Evolutionary conservation across 2,888 invertebrate species (phyloP), one percentile per base, ranked within the genome.

Genomic region (Acronicta psi): DNA sequence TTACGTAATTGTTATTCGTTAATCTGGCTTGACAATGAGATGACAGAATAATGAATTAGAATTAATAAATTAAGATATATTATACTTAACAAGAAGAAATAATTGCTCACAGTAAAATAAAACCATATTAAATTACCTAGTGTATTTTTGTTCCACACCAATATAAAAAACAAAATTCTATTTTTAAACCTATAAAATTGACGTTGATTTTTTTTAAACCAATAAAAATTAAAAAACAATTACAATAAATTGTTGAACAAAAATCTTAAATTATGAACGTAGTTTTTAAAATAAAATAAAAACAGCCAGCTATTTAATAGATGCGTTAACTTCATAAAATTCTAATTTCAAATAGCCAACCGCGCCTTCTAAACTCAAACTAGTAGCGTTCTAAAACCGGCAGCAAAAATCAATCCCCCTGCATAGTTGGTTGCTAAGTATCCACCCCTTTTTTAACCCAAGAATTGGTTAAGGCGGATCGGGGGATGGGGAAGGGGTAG

Each of bases 371-470:
- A 73, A 80, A 74, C 59, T 77, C 73, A 74, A 79, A 81, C 70
- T 64, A 60, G 59, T 31, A 49, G 18, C 69, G 73, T 80, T 78
- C 68, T 51, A 71, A 84, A 80, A 78, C 70, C 60, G 70, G 59
- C 71, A 71, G 77, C 82, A 85, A 88, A 91, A 92, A 92, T 85
- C 84, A 87, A 86, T 89, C 84, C 79, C 78, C 81, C 79, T 79
- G 84, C 82, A 86, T 88, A 85, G 87, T 87, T 84, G 83, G 91
- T 91, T 91, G 90, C 90, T 90, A 91, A 92, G 93, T 92, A 89
- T 86, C 92, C 92, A 86, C 93, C 93, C 93, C 91, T 91, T 93
- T 93, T 93, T 93, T 91, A 90, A 86, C 93, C 92, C 91, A 93
- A 93, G 93, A 94, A 92, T 90, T 86, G 87, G 75, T 89, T 88